These are phyloP conservation scores for Lepas anatifera DNA, from an alignment of 2,888 invertebrate species.

Conservation along the genomic window DNA sequence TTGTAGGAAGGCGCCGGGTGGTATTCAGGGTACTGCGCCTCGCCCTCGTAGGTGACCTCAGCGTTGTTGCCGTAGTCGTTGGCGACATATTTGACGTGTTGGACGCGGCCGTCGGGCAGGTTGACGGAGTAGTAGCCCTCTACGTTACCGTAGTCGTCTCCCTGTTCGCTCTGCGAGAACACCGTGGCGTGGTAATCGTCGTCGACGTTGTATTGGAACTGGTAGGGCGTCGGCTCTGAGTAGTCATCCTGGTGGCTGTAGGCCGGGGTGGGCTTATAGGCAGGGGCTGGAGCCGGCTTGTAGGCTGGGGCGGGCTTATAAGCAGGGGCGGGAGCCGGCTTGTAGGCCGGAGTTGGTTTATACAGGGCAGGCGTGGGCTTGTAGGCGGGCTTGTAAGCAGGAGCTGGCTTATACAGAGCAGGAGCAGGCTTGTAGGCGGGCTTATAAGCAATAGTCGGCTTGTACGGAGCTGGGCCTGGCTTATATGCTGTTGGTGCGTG, in stretches of 20 bases:
- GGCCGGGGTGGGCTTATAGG: slow-evolving; percentile 15
- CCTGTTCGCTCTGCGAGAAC: slow-evolving; percentile 17
- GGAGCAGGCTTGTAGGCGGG: too few species aligned
- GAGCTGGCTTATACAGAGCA: not conserved
- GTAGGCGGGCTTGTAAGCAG: not conserved
- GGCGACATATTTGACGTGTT: slow-evolving; percentile 22
- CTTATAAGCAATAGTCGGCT: too few species aligned
- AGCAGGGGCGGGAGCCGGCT: not conserved
- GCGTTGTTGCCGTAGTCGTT: slow-evolving; percentile 22
- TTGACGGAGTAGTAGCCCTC: slow-evolving; percentile 22
- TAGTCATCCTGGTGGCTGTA: slow-evolving; percentile 13
- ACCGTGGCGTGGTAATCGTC: slow-evolving; percentile 20
- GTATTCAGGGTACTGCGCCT: slow-evolving; percentile 20
- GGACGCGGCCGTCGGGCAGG: slow-evolving; percentile 24
- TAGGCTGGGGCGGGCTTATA: slow-evolving; percentile 6
- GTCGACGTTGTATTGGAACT: slow-evolving; percentile 20
- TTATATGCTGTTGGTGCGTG: not conserved
- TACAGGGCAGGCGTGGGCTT: not conserved
- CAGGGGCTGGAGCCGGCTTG: slow-evolving; percentile 5
- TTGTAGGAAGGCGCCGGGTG: too few species aligned
- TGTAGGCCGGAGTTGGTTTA: too few species aligned
- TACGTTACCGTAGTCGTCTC: slow-evolving; percentile 21
- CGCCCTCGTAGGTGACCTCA: slow-evolving; percentile 22
- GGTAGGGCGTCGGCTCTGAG: slow-evolving; percentile 14
- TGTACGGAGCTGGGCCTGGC: too few species aligned